These are phyloP conservation scores for Phortica variegata DNA, from an alignment of 1,140 invertebrate genomes.

Conservation along the genomic window DNA sequence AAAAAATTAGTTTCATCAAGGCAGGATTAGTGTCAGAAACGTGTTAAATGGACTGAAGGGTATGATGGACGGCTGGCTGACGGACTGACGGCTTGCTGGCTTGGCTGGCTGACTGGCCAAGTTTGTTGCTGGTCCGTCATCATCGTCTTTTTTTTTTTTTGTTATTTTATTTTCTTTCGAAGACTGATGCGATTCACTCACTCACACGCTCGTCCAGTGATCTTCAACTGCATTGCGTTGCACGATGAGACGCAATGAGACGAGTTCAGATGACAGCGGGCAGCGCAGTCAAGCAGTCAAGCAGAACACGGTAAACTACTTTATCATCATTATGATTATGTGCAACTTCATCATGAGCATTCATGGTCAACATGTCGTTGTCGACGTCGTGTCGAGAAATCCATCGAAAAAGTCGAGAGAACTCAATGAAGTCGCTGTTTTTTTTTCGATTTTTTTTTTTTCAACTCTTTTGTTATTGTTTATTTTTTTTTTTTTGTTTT, in stretches of 20 bases:
- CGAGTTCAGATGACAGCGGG: too few species aligned
- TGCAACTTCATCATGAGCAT: slow-evolving; percentile 4
- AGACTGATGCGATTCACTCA: neutral
- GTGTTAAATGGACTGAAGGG: slow-evolving; percentile 58
- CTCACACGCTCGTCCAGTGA: neutral
- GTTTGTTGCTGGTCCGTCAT: neutral
- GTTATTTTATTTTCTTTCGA: neutral
- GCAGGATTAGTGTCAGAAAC: slow-evolving; percentile 57
- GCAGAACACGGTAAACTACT: neutral
- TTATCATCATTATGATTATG: neutral
- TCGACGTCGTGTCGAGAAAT: too few species aligned
- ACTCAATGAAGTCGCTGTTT: slow-evolving; percentile 21
- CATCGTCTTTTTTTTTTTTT: neutral
- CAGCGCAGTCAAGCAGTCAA: slow-evolving; percentile 4
- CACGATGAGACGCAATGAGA: too few species aligned
- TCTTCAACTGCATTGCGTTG: neutral
- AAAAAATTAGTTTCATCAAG: slow-evolving; percentile 58
- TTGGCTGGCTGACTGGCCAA: neutral
- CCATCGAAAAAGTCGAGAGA: slow-evolving; percentile 33
- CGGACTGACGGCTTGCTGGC: neutral
- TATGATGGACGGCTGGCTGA: slow-evolving; percentile 48
- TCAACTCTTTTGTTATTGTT: slow-evolving; percentile 6
- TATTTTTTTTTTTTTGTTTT: neutral
- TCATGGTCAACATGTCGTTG: too few species aligned
- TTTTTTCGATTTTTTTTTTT: slow-evolving; percentile 5